Base-by-base conservation (phyloP, 1,140 invertebrate species). In the Cotesia typhae region DNA sequence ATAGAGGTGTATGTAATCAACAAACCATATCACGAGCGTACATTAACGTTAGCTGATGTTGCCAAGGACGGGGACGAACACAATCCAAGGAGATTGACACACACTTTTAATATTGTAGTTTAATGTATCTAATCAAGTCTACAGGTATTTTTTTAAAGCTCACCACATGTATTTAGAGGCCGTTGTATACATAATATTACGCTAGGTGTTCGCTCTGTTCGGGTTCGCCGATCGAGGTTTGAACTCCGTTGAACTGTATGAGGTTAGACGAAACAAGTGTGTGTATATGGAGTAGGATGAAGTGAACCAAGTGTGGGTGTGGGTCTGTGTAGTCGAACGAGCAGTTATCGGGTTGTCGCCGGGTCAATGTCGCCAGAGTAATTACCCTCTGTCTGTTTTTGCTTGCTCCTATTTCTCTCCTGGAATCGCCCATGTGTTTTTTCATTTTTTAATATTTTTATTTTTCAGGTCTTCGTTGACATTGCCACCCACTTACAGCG, bases 221-320 rank as follows among this genome's bases (percentile, higher is more conserved):
- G 81, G 78, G 79, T 84, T 84, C 81, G 81, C 77, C 82, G 80
- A 81, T 84, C 82, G 80, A 81, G 78, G 73, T 80, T 78, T 84
- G 83, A 84, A 83, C 83, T 83, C 82, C 80, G 77, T 74, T 82
- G 81, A 82, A 81, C 81, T 75, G 28, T 28, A 28, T 28, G 75
- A 71, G 67, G 66, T 72, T 72, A 69, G 70, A 70, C 60, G 65
- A 51, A 36, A 53, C 53, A 59, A 55, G 51, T 37, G 37, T 37
- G 14, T 41, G 9, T 35, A 53, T 14, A 61, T 72, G 73, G 41
- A 47, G 7, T 47, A 47, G 6, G 41, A 47, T 9, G 0, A 47
- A 47, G 41, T 47, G 7, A 47, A 47, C 6, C 41, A 47, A 47
- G 57, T 51, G 41, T 41, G 14, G 14, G 37, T 14, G 63, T 72